Evolutionary conservation across 1,140 invertebrate genomes (phyloP).

Genomic region (Lepidotrigona ventralis): DNA sequence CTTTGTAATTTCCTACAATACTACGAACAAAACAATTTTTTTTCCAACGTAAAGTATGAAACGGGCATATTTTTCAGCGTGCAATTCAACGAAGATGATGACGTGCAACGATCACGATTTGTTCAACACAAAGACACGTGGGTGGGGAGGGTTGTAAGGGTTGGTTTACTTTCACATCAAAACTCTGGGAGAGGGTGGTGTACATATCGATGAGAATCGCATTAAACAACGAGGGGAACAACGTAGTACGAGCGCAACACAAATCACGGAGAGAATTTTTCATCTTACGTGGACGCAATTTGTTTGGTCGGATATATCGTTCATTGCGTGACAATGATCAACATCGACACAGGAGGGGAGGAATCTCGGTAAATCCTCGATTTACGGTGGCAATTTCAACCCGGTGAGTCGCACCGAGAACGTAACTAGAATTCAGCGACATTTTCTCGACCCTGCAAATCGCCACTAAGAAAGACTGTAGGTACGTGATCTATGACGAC

Average conservation of each 20-base stretch:
- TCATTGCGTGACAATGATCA: constrained; percentile 29
- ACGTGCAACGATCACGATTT: constrained; percentile 19
- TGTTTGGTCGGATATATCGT: constrained; percentile 17
- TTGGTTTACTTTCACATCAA: constrained; percentile 20
- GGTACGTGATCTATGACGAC: constrained; percentile 16
- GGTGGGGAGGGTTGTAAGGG: not conserved
- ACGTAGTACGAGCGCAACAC: not conserved
- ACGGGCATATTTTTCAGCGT: not conserved
- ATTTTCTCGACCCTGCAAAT: constrained; percentile 37
- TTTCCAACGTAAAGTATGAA: not conserved
- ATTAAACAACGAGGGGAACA: constrained; percentile 28
- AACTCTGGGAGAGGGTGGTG: not conserved
- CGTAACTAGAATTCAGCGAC: not conserved
- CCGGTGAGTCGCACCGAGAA: constrained; percentile 3
- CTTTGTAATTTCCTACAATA: not conserved
- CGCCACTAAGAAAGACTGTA: constrained; percentile 28
- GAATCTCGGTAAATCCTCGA: constrained; percentile 18
- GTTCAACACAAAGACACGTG: constrained; percentile 25
- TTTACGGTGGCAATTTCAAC: constrained; percentile 11
- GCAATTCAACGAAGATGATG: not conserved
- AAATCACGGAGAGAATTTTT: constrained; percentile 9
- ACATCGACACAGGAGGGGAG: not conserved
- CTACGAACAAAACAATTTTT: not conserved
- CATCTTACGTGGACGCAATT: constrained; percentile 51
- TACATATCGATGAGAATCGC: constrained; percentile 2